phyloP scores from a whole-genome alignment of 2,113 vertebrate species.

The Oryzias curvinotus region DNA sequence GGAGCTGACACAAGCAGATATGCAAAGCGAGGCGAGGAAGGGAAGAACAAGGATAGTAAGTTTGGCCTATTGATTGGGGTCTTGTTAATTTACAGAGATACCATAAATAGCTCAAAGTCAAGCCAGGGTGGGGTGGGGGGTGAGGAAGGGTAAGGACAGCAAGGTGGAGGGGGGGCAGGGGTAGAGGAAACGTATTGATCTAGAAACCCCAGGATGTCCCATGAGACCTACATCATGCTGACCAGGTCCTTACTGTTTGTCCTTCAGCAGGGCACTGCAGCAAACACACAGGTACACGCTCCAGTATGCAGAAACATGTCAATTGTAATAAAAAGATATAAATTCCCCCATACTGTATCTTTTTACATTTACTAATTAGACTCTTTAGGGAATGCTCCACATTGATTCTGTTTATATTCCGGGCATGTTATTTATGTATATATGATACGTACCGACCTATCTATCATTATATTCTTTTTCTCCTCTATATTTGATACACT shows the following conservation, averaged over 20 bases:
- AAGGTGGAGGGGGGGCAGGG: constrained; percentile 51
- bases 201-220: constrained; percentile 50
- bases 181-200: constrained; percentile 59
- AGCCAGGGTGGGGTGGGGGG: constrained; percentile 19
- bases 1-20: constrained; percentile 57
- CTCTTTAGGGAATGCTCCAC: no score
- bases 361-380: no score
- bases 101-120: constrained; percentile 73
- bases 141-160: constrained; percentile 41
- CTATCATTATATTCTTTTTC: no score
- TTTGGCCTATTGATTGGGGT: constrained; percentile 64
- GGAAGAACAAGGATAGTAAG: constrained; percentile 44
- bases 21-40: constrained; percentile 25
- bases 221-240: constrained; percentile 64
- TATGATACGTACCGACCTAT: no score
- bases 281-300: constrained; percentile 50
- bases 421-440: no score
- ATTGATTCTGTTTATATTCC: no score
- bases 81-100: constrained; percentile 61
- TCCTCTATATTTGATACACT: constrained; percentile 12
- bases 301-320: not conserved
- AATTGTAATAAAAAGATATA: constrained; percentile 22
- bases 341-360: no score
- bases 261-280: constrained; percentile 72
- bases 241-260: constrained; percentile 62